Base-by-base conservation (phyloP, 2,113 vertebrate species). In the Ranitomeya imitator region DNA sequence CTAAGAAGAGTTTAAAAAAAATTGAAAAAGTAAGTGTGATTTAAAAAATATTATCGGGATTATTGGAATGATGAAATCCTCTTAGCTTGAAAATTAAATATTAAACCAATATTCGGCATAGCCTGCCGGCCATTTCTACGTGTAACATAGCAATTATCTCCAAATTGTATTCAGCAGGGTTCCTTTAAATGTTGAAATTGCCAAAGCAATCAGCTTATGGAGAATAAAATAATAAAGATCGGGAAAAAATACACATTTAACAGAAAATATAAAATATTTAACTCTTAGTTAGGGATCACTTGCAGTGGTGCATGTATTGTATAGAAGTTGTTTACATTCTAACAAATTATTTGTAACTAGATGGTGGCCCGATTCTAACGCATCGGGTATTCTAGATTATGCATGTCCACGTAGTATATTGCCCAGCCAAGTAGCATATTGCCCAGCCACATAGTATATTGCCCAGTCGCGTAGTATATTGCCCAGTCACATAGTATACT, bases 161-260 rank as follows among this genome's bases (percentile, higher is more conserved):
- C n/a, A 65, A 51, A 65, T 83, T 83, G 55, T 83, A 21, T 63
- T 83, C 81, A 83, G 59, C 81, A 21, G 80, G 79, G 79, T 67
- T 83, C 81, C 60, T 65, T 67, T 12, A 83, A 65, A 65, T 51
- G 81, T 51, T 45, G 26, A 18, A 57, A 55, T 80, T 57, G 13
- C 78, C 45, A 59, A 61, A 31, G 31, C 14, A 83, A 65, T 51
- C 12, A 0, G 31, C 59, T 83, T 82, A 45, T 45, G 18, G 55
- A 19, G 10, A 18, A 12, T 51, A 21, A 45, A 65, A 13, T 82
- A 82, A 57, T 59, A 61, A 65, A 59, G 11, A 10, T 37, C 13
- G 9, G 19, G 51, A 63, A 61, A 63, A 61, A 15, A 51, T 18
- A 59, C 31, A 65, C 9, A 51, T 11, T 9, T 61, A 65, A n/a